These are phyloP conservation scores for Phenganax subtilis DNA, from an alignment of 92 coral and sea anemone genomes.

Conservation along the genomic window DNA sequence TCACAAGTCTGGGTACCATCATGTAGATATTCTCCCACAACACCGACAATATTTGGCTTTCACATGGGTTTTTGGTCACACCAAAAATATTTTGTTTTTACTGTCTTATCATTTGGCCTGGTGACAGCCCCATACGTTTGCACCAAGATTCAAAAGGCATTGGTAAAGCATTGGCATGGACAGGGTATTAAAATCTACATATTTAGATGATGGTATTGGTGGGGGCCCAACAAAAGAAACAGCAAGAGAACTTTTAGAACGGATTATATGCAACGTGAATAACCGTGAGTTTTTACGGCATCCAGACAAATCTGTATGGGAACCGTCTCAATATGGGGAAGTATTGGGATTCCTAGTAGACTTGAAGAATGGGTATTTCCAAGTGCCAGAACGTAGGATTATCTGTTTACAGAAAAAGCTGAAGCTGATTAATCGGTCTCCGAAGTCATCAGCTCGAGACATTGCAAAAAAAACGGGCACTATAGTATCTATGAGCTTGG, in stretches of 20 bases:
- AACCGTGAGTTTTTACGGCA: not conserved
- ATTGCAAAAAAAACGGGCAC: conserved; percentile 43
- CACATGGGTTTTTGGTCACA: conserved; percentile 23
- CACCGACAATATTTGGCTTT: conserved; percentile 38
- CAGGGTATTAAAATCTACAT: conserved; percentile 44
- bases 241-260: not conserved
- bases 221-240: not conserved
- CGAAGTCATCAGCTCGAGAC: conserved; percentile 38
- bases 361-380: conserved; percentile 38
- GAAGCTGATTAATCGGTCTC: too few species aligned
- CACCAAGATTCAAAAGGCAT: conserved; percentile 43
- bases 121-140: conserved; percentile 24
- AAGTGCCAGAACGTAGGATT: conserved; percentile 48
- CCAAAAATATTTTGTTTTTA: conserved; percentile 23
- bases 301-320: not conserved
- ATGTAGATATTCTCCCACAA: not conserved
- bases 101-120: conserved; percentile 37
- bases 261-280: not conserved
- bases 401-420: not conserved
- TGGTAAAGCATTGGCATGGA: conserved; percentile 49
- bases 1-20: conserved; percentile 37
- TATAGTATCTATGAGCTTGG: conserved; percentile 57
- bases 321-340: not conserved
- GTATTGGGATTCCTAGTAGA: conserved; percentile 1
- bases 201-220: conserved; percentile 50